Percentiles rank a stretch among this genome's conserved stretches.
Evolutionary conservation across 2,113 vertebrate genomes (phyloP).

Genomic region (Hypomesus transpacificus): DNA sequence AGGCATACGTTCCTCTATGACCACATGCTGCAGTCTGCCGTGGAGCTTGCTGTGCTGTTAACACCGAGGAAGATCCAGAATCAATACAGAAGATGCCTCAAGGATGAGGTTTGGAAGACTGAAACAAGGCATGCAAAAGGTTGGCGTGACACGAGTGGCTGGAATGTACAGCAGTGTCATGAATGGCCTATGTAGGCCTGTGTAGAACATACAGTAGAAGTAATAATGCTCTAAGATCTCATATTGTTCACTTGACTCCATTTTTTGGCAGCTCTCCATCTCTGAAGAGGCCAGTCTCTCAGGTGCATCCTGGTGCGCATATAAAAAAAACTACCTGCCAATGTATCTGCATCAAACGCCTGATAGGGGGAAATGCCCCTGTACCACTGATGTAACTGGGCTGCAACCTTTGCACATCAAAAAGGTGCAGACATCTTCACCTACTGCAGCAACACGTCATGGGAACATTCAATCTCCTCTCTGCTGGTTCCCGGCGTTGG

Average conservation of each 20-base stretch:
- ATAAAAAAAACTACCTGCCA: not conserved
- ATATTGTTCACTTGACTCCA: not conserved
- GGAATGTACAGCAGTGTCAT: not conserved
- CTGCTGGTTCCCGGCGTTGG: not conserved
- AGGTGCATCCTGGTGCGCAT: conserved; percentile 9
- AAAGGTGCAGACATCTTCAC: conserved; percentile 15
- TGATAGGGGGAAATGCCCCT: conserved; percentile 11
- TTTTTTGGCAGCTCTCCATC: conserved; percentile 8
- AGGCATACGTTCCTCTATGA: conserved; percentile 33
- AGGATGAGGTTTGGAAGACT: not conserved
- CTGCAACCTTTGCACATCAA: conserved; percentile 16
- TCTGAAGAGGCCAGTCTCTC: not conserved
- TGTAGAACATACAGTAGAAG: too few relatives aligned
- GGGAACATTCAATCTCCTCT: not conserved
- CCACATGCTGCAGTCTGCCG: conserved; percentile 15
- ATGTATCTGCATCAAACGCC: conserved; percentile 9
- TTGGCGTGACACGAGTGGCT: not conserved
- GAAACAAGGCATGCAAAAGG: not conserved
- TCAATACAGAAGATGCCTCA: conserved; percentile 14
- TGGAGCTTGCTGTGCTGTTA: not conserved
- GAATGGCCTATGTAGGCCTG: not conserved
- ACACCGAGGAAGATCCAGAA: conserved; percentile 11
- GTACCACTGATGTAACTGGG: conserved; percentile 24
- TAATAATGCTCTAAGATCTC: too few relatives aligned
- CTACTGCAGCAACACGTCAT: not conserved